Conservation (phyloP, 1,140 invertebrate species). For the Streblospio benedicti region DNA sequence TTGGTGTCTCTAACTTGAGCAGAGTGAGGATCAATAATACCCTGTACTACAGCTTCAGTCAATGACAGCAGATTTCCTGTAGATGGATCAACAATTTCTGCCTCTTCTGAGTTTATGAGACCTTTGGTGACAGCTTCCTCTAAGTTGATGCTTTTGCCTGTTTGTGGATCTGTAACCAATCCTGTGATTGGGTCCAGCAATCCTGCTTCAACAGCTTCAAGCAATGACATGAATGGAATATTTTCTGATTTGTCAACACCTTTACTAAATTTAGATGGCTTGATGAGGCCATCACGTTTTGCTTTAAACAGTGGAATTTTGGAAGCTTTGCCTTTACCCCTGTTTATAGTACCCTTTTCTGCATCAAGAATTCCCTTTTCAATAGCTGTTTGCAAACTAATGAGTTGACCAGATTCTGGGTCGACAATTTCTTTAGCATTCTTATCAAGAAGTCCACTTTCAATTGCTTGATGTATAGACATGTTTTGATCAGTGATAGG, state of each 20-base stretch:
- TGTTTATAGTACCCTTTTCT: constrained; percentile 57
- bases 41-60: constrained; percentile 9
- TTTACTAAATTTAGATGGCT: constrained; percentile 50
- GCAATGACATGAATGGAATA: constrained; percentile 12
- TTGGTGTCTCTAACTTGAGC: constrained; percentile 16
- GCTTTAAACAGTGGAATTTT: too few species aligned
- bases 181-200: constrained; percentile 32
- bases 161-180: constrained; percentile 27
- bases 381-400: not conserved
- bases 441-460: constrained; percentile 43
- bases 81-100: constrained; percentile 13
- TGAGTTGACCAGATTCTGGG: not conserved
- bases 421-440: constrained; percentile 56
- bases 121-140: constrained; percentile 59
- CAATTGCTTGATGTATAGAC: constrained; percentile 73
- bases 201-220: constrained; percentile 3
- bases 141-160: constrained; percentile 32
- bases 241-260: constrained; percentile 61
- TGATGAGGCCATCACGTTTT: too few species aligned
- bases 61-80: constrained; percentile 18
- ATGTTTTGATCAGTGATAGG: constrained; percentile 61
- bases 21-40: constrained; percentile 12
- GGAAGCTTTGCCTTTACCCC: constrained; percentile 54
- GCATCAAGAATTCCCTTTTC: constrained; percentile 2
- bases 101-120: constrained; percentile 30